A percentile compares a stretch with the other conserved stretches of the same genome.
Conservation (phyloP, 1,140 invertebrate genomes). For the Ceratoteleas bidentatus region DNA sequence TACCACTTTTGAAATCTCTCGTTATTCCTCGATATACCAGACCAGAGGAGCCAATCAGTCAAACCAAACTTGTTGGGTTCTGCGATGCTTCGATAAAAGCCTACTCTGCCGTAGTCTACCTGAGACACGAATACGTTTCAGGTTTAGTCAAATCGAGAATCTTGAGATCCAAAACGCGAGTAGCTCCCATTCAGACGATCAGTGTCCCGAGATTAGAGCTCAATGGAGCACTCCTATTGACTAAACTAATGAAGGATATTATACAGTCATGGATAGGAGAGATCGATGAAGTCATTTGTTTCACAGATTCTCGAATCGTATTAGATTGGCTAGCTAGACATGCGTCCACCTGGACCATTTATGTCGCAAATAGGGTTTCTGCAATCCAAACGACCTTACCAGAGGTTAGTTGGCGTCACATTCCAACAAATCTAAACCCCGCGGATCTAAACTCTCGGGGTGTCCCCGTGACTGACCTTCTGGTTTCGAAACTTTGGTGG, state of each 20-base stretch:
- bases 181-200: conserved; percentile 6
- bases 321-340: conserved; percentile 1
- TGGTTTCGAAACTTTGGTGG: neutral
- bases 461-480: neutral
- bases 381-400: neutral
- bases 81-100: neutral
- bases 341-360: neutral
- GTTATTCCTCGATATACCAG: neutral
- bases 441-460: conserved; percentile 1
- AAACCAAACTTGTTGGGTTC: neutral
- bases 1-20: neutral
- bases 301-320: neutral
- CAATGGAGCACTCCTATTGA: conserved; percentile 45
- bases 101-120: neutral
- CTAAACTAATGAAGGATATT: conserved; percentile 6
- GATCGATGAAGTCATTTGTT: neutral
- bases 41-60: neutral
- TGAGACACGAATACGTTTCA: neutral
- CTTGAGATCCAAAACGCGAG: conserved; percentile 5
- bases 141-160: neutral
- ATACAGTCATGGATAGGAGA: neutral
- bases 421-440: neutral
- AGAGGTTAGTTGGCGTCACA: neutral
- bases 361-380: conserved; percentile 5
- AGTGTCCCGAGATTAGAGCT: conserved; percentile 9